Conservation (phyloP, 2,797 vertebrate genomes). For the Galago senegalensis region DNA sequence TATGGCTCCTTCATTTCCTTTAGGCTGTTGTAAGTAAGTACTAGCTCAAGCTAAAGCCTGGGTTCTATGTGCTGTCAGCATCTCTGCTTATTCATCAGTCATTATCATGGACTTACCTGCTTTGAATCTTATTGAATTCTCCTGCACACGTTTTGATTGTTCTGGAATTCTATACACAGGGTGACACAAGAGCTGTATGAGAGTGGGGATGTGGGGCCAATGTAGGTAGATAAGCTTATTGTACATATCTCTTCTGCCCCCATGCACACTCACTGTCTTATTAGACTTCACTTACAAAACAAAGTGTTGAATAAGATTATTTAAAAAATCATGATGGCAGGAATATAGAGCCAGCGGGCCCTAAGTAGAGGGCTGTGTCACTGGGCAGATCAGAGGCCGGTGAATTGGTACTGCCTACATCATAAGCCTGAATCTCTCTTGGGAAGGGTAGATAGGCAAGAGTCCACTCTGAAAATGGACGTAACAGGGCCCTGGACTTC, state of each 20-base stretch:
- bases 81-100: not conserved
- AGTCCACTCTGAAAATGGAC: not conserved
- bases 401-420: not conserved
- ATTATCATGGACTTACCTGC: not conserved
- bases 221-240: not conserved
- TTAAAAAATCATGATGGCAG: not conserved
- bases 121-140: not conserved
- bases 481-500: not conserved
- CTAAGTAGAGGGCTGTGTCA: not conserved
- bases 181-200: not conserved
- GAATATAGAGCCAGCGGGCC: accelerated
- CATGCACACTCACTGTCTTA: not conserved
- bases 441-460: not conserved
- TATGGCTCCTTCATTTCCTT: not conserved
- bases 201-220: not conserved
- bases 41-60: not conserved
- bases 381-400: not conserved
- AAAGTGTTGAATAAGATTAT: not conserved
- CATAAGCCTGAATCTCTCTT: not conserved
- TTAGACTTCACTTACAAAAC: not conserved
- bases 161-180: not conserved
- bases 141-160: accelerated
- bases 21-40: not conserved
- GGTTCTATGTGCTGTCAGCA: not conserved
- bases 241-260: not conserved